phyloP scores from a whole-genome alignment of 2,113 vertebrate species.

The Mirounga angustirostris region DNA sequence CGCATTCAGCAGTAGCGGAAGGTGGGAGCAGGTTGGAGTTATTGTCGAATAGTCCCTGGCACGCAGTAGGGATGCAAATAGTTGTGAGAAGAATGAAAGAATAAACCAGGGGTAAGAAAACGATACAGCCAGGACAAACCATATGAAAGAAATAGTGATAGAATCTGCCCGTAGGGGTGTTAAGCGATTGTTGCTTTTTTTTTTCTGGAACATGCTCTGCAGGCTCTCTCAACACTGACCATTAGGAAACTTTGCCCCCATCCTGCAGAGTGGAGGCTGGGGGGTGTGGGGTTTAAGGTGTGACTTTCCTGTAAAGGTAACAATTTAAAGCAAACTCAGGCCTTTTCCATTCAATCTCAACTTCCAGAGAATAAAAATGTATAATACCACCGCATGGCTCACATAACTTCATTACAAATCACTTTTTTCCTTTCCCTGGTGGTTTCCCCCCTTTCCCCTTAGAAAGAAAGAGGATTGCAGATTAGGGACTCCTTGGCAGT shows the following conservation, averaged over 20 bases:
- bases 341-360: neutral
- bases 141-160: neutral
- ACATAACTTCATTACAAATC: neutral
- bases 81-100: neutral
- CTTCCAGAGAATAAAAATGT: neutral
- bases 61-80: neutral
- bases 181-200: neutral
- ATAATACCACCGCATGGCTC: neutral
- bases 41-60: no score
- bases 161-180: neutral
- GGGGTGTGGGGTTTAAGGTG: neutral
- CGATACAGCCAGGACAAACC: neutral
- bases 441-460: no score
- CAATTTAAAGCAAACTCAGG: neutral
- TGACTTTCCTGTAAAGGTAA: neutral
- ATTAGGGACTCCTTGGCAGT: neutral
- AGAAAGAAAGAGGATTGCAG: neutral
- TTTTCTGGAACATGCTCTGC: neutral
- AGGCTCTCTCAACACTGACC: neutral
- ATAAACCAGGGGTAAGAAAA: neutral
- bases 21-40: neutral
- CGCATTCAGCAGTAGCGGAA: fast-evolving
- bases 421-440: neutral
- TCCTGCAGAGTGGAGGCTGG: neutral
- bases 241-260: neutral